Evolutionary conservation across 1,140 invertebrate species (phyloP).

Genomic region (Triops cancriformis): DNA sequence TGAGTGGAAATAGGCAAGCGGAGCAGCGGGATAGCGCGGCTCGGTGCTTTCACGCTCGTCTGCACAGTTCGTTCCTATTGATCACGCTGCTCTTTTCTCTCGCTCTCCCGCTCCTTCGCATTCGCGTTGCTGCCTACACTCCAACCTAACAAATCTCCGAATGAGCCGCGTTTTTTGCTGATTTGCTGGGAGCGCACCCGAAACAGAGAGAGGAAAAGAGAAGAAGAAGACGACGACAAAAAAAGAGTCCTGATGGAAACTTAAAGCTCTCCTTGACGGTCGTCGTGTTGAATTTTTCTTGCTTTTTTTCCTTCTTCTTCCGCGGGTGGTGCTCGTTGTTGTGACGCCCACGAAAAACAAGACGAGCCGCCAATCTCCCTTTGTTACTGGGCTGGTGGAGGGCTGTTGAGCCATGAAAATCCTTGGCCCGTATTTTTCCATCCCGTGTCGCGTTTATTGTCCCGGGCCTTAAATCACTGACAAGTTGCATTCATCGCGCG

Average conservation of each 20-base stretch:
- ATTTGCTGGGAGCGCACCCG: neutral
- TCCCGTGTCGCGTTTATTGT: neutral
- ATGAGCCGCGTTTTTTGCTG: neutral
- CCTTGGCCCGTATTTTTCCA: constrained; percentile 18
- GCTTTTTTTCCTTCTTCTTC: constrained; percentile 12
- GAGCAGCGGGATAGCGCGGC: neutral
- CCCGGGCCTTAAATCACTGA: constrained; percentile 4
- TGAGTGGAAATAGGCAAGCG: neutral
- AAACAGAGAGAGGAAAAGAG: no score
- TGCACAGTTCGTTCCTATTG: neutral
- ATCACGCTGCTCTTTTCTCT: constrained; percentile 13
- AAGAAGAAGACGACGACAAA: no score
- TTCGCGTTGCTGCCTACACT: constrained; percentile 9
- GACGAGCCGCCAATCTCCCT: constrained; percentile 3
- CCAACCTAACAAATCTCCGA: neutral
- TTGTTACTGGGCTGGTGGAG: neutral
- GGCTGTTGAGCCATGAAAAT: constrained; percentile 20
- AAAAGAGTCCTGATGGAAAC: neutral
- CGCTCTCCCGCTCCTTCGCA: neutral
- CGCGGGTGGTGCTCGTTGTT: neutral
- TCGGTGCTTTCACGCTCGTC: no score
- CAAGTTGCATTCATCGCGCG: neutral
- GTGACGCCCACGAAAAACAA: neutral
- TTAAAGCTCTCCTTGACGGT: constrained; percentile 6
- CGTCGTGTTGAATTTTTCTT: neutral